Evolutionary conservation across 2,888 invertebrate genomes (phyloP).

Genomic region (Arge pagana): DNA sequence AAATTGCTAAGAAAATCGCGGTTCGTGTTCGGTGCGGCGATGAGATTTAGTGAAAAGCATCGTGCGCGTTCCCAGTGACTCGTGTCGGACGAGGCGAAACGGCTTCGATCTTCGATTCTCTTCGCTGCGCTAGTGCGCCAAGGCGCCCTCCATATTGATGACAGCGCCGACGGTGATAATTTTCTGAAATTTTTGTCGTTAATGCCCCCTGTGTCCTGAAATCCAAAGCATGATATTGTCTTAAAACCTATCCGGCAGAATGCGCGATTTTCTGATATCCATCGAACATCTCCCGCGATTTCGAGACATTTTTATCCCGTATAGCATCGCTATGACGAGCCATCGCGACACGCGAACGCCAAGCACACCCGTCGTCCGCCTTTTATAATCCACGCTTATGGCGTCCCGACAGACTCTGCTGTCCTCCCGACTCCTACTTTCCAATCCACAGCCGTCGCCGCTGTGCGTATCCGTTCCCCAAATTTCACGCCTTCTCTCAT

Average conservation of each 20-base stretch:
- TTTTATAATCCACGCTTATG: slow-evolving; percentile 9
- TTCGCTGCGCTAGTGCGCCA: slow-evolving; percentile 34
- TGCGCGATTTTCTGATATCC: slow-evolving; percentile 49
- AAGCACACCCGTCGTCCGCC: not conserved
- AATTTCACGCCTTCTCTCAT: no score
- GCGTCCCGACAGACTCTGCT: slow-evolving; percentile 6
- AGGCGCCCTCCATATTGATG: slow-evolving; percentile 67
- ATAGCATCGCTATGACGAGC: no score
- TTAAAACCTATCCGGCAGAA: slow-evolving; percentile 54
- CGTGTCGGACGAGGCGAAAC: slow-evolving; percentile 33
- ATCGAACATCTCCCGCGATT: slow-evolving; percentile 3
- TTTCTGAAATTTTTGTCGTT: slow-evolving; percentile 68
- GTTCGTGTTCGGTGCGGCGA: slow-evolving; percentile 15
- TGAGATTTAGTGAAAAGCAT: slow-evolving; percentile 25
- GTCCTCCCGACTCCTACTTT: no score
- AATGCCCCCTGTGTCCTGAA: slow-evolving; percentile 69
- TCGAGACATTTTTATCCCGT: slow-evolving; percentile 7
- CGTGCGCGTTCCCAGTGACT: slow-evolving; percentile 9
- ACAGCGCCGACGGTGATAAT: slow-evolving; percentile 73
- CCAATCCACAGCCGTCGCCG: no score
- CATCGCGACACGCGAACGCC: not conserved
- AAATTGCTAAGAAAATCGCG: no score
- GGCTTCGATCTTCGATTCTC: slow-evolving; percentile 5
- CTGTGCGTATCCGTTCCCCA: no score
- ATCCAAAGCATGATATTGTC: slow-evolving; percentile 55